Percentiles rank a stretch among this genome's conserved stretches.
phyloP scores from a whole-genome alignment of 2,797 vertebrate genomes.

The Halcyon smyrnensis region DNA sequence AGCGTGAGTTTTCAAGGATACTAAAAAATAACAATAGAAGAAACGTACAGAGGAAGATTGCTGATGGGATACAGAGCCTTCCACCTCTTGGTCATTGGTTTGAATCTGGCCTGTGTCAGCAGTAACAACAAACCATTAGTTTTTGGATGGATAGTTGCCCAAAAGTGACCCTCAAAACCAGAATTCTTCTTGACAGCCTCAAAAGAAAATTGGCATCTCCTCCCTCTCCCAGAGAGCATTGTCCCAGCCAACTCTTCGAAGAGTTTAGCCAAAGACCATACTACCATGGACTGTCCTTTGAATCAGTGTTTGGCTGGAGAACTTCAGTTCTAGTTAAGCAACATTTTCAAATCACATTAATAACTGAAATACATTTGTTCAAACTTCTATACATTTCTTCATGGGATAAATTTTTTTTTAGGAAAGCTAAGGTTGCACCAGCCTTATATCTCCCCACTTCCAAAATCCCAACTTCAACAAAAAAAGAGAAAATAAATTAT shows the following conservation, averaged over 20 bases:
- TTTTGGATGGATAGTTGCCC: neutral
- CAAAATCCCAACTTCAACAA: neutral
- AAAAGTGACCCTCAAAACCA: neutral
- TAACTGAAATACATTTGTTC: neutral
- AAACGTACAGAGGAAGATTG: constrained; percentile 16
- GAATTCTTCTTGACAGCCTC: neutral
- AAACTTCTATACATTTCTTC: neutral
- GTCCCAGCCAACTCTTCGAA: neutral
- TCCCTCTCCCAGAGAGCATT: neutral
- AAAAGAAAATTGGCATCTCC: neutral
- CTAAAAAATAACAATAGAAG: constrained; percentile 63
- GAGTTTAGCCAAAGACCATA: neutral
- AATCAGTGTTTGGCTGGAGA: neutral
- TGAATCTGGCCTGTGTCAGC: constrained; percentile 3
- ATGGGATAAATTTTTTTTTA: neutral
- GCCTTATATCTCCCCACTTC: neutral
- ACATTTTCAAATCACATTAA: neutral
- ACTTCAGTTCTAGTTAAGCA: neutral
- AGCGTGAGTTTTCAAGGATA: constrained; percentile 31
- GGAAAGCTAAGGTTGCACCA: neutral
- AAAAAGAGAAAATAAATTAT: neutral
- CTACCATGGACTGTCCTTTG: neutral
- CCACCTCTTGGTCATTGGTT: neutral
- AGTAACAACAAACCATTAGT: constrained; percentile 1
- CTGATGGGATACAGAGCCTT: constrained; percentile 45